phyloP scores from a whole-genome alignment of 2,113 vertebrate species.

The Speoplatyrhinus poulsoni region DNA sequence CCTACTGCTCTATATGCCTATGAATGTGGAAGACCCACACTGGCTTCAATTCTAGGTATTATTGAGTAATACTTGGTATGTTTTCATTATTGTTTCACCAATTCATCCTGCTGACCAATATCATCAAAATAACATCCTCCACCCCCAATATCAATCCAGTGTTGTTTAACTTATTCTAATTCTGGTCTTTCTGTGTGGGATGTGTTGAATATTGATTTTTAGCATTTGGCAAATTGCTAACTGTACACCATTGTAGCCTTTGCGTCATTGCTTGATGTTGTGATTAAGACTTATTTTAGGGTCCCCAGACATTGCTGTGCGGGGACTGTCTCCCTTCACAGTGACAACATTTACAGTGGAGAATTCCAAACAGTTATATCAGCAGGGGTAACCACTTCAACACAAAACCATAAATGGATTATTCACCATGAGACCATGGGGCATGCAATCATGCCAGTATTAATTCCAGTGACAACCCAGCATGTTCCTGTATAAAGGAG shows the following conservation, averaged over 20 bases:
- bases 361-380: not conserved
- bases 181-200: not conserved
- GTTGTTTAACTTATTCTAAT: no score
- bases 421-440: not conserved
- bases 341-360: not conserved
- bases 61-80: no score
- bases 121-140: no score
- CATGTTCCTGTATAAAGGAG: not conserved
- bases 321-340: no score
- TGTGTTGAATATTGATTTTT: conserved; percentile 7
- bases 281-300: not conserved
- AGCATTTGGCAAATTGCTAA: not conserved
- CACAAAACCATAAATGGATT: not conserved
- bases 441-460: not conserved
- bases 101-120: conserved; percentile 13
- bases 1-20: no score
- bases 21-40: no score
- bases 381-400: conserved; percentile 1
- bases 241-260: not conserved
- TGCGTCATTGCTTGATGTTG: not conserved
- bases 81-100: not conserved
- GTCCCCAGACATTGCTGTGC: not conserved
- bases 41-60: no score
- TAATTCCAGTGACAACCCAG: no score
- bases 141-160: not conserved